phyloP scores from a whole-genome alignment of 2,113 vertebrate species.

The Origma solitaria region DNA sequence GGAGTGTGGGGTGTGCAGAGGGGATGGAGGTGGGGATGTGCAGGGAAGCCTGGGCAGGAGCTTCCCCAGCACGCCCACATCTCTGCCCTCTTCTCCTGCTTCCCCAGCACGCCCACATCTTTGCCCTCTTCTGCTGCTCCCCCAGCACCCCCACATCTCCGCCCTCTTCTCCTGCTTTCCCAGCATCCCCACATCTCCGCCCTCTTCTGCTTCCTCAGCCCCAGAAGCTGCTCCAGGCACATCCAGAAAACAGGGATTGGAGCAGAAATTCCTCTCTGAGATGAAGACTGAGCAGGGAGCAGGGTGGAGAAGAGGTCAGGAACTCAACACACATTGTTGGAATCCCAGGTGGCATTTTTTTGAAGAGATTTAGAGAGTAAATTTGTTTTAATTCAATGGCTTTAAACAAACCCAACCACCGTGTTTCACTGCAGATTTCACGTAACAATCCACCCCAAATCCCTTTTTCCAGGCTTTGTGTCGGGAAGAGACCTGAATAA shows the following conservation, averaged over 20 bases:
- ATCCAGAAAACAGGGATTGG: not conserved
- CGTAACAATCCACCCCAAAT: not conserved
- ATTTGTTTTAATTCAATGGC: not conserved
- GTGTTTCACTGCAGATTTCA: not conserved
- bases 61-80: not conserved
- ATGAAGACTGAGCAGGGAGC: not conserved
- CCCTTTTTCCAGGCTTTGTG: not conserved
- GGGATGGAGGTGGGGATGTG: not conserved
- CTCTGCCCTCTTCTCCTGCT: not conserved
- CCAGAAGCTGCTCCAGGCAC: too few species aligned
- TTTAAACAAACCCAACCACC: not conserved
- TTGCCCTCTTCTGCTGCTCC: not conserved
- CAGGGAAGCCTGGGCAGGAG: accelerated
- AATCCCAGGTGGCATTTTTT: not conserved
- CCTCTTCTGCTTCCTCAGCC: not conserved
- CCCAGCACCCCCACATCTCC: not conserved
- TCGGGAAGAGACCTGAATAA: not conserved
- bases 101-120: not conserved
- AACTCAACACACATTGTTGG: accelerated
- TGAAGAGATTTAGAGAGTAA: not conserved
- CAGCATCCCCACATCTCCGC: not conserved
- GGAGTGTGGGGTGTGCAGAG: not conserved
- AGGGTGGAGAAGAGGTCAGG: not conserved
- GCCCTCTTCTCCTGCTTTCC: not conserved
- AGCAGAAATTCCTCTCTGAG: not conserved